Evolutionary conservation across 1,140 invertebrate species (phyloP).

Genomic region (Dendrolimus kikuchii): DNA sequence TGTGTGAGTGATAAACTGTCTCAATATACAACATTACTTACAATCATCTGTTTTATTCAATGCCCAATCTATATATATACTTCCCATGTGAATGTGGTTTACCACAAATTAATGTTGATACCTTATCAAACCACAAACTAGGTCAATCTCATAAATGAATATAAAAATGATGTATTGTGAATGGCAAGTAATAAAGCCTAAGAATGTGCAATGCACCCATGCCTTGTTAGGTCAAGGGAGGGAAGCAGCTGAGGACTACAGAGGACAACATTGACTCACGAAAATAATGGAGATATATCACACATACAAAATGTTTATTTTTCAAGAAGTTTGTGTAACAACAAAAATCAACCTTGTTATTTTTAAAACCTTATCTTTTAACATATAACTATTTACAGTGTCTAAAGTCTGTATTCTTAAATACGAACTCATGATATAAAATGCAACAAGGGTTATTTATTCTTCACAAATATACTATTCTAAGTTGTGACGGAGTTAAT

Average conservation of each 20-base stretch:
- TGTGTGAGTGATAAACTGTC: constrained; percentile 63
- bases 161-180: too few relatives aligned
- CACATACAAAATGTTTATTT: constrained; percentile 72
- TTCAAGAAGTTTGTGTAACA: constrained; percentile 70
- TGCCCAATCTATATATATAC: neutral
- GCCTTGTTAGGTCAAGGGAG: constrained; percentile 19
- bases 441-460: constrained; percentile 67
- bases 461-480: constrained; percentile 49
- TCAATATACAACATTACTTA: constrained; percentile 69
- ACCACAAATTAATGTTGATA: constrained; percentile 2
- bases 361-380: constrained; percentile 66
- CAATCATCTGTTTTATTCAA: constrained; percentile 43
- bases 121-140: constrained; percentile 1
- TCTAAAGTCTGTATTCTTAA: constrained; percentile 62
- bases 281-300: constrained; percentile 45
- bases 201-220: neutral
- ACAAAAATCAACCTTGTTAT: constrained; percentile 71
- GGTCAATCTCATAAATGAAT: constrained; percentile 1
- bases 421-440: constrained; percentile 67
- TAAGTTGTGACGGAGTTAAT: constrained; percentile 68
- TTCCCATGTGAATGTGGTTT: constrained; percentile 6
- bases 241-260: constrained; percentile 14
- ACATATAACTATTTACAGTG: constrained; percentile 72
- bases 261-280: constrained; percentile 14
- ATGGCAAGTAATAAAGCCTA: too few relatives aligned